Evolutionary conservation across 1,140 invertebrate species (phyloP).

Genomic region (Zaprionus ghesquierei): DNA sequence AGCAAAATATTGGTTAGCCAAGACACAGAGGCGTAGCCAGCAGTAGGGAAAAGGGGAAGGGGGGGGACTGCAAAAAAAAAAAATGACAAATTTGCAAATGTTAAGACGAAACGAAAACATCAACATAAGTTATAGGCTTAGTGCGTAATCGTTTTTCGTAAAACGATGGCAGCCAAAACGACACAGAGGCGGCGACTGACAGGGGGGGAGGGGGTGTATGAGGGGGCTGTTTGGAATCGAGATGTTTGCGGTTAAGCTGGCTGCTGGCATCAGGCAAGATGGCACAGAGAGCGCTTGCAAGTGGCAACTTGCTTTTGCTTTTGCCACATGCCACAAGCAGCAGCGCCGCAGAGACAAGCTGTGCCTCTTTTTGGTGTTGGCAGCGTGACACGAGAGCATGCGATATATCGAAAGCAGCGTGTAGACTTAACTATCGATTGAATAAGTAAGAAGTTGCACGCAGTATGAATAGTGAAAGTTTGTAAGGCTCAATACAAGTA

Average conservation of each 20-base stretch:
- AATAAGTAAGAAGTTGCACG: background rate
- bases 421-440: no score
- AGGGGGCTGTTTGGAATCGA: background rate
- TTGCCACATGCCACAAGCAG: background rate
- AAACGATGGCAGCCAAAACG: constrained; percentile 38
- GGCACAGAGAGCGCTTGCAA: background rate
- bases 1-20: constrained; percentile 74
- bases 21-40: constrained; percentile 32
- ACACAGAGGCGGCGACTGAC: constrained; percentile 1
- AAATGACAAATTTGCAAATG: constrained; percentile 81
- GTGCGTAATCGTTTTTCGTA: constrained; percentile 79
- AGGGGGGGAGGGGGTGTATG: background rate
- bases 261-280: background rate
- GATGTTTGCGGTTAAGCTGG: constrained; percentile 32
- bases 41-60: constrained; percentile 15
- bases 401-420: background rate
- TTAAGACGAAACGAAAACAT: constrained; percentile 80
- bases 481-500: background rate
- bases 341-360: background rate
- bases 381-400: no score
- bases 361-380: no score
- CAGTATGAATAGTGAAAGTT: background rate
- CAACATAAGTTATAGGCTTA: constrained; percentile 81
- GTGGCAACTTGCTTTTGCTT: background rate
- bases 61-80: constrained; percentile 19